Evolutionary conservation across 2,888 invertebrate species (phyloP).

Genomic region (Sarcophaga variegata): DNA sequence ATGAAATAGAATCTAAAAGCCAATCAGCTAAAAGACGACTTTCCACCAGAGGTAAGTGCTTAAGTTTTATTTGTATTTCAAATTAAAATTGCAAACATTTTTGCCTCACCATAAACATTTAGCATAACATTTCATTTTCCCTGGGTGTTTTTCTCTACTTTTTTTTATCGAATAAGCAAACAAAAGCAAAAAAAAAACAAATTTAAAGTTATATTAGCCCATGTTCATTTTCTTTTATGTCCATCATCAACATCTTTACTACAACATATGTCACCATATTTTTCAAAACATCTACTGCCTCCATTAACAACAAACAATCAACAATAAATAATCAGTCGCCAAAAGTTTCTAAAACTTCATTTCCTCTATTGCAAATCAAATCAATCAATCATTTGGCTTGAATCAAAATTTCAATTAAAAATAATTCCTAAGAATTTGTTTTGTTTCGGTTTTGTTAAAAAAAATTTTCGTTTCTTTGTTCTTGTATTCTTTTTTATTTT

Average conservation of each 20-base stretch:
- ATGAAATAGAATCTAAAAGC: constrained; percentile 53
- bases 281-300: neutral
- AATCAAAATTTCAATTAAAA: constrained; percentile 20
- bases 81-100: neutral
- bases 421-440: constrained; percentile 43
- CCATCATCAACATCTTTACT: constrained; percentile 43
- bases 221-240: neutral
- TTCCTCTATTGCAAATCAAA: constrained; percentile 37
- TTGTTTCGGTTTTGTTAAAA: constrained; percentile 34
- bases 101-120: constrained; percentile 16
- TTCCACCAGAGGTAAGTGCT: constrained; percentile 75
- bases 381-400: constrained; percentile 57
- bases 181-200: neutral
- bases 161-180: neutral
- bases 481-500: constrained; percentile 54
- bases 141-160: neutral
- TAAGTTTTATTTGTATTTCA: neutral
- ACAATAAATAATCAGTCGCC: constrained; percentile 16
- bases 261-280: constrained; percentile 58
- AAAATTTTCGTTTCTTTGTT: constrained; percentile 47
- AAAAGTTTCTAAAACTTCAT: constrained; percentile 45
- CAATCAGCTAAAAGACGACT: constrained; percentile 75
- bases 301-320: constrained; percentile 48
- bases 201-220: neutral
- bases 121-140: neutral